phyloP scores from a whole-genome alignment of 2,113 vertebrate species.

The Cariama cristata region DNA sequence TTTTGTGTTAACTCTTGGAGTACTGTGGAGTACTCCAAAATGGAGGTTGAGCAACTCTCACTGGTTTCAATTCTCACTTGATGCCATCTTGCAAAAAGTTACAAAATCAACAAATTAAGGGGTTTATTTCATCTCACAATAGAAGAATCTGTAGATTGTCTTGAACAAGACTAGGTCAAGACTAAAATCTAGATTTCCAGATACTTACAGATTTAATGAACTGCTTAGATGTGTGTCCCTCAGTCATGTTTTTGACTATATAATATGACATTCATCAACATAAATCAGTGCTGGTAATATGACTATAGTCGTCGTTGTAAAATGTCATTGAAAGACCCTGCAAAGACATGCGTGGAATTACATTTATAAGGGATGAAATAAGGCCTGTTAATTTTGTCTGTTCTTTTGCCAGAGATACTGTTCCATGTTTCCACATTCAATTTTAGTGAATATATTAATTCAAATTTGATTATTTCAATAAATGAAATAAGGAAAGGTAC shows the following conservation, averaged over 20 bases:
- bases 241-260: background rate
- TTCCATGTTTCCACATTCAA: background rate
- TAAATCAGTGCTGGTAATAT: background rate
- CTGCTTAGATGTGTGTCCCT: background rate
- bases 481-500: background rate
- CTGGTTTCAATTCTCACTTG: background rate
- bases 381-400: background rate
- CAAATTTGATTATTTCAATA: background rate
- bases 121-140: background rate
- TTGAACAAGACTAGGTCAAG: background rate
- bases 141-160: background rate
- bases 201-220: background rate
- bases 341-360: background rate
- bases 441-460: background rate
- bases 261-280: background rate
- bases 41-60: background rate
- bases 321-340: background rate
- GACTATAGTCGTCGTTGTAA: background rate
- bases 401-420: background rate
- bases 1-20: background rate
- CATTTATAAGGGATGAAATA: background rate
- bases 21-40: background rate
- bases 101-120: background rate
- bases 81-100: background rate
- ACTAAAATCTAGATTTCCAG: background rate